A percentile compares a stretch with the other conserved stretches of the same genome.
Evolutionary conservation across 2,888 invertebrate genomes (phyloP).

Genomic region (Drymonia ruficornis): DNA sequence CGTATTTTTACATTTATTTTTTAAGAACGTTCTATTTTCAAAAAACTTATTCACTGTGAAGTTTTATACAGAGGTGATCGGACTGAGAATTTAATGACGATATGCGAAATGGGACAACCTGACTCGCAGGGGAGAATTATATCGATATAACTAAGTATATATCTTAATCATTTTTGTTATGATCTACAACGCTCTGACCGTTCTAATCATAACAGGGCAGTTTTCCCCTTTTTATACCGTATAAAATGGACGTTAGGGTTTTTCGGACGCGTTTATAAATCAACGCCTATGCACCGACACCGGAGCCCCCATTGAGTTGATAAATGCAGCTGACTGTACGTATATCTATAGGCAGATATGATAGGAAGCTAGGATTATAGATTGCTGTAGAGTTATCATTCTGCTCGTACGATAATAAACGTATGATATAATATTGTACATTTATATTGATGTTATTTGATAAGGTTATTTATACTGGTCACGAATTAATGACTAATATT

Average conservation of each 20-base stretch:
- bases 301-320: conserved; percentile 68
- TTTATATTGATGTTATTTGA: too few relatives aligned
- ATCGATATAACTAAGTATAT: too few relatives aligned
- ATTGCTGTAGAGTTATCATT: too few relatives aligned
- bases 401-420: too few relatives aligned
- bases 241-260: conserved; percentile 61
- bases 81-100: too few relatives aligned
- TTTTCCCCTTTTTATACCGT: conserved; percentile 54
- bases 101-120: too few relatives aligned
- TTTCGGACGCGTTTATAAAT: conserved; percentile 70
- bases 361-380: conserved; percentile 7
- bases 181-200: conserved; percentile 1
- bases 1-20: conserved; percentile 10
- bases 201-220: conserved; percentile 23
- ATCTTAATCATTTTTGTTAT: not conserved
- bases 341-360: conserved; percentile 40
- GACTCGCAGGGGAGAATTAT: too few relatives aligned
- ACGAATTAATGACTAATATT: too few relatives aligned
- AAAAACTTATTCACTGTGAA: too few relatives aligned
- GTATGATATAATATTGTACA: too few relatives aligned
- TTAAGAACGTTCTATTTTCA: not conserved
- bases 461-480: too few relatives aligned
- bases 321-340: conserved; percentile 68
- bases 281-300: conserved; percentile 60
- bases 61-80: too few relatives aligned